Evolutionary conservation across 1,140 invertebrate genomes (phyloP).

Genomic region (Physella acuta): DNA sequence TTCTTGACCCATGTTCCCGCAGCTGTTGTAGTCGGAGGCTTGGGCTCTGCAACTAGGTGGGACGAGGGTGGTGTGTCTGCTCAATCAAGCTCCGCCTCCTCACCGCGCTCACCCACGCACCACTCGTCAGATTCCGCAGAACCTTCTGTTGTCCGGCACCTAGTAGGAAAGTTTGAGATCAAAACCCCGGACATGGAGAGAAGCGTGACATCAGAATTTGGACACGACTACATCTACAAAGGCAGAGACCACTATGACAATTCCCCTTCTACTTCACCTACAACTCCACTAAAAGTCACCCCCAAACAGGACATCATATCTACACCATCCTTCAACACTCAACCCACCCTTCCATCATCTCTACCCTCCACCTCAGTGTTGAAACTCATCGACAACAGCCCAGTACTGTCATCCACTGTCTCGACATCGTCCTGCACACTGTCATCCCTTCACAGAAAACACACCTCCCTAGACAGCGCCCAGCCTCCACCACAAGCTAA

Average conservation of each 20-base stretch:
- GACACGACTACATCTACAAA: not conserved
- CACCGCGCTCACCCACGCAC: not conserved
- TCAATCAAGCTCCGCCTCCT: not conserved
- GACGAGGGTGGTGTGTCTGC: not conserved
- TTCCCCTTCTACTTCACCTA: not conserved
- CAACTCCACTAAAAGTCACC: not conserved
- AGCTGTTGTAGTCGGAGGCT: not conserved
- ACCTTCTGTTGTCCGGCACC: conserved; percentile 35
- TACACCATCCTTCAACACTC: not conserved
- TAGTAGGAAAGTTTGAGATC: conserved; percentile 43
- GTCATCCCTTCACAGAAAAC: conserved; percentile 1
- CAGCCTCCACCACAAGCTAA: not conserved
- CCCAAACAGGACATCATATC: not conserved
- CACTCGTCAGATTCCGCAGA: not conserved
- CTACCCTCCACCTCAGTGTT: not conserved
- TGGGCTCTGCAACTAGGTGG: not conserved
- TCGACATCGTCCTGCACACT: not conserved
- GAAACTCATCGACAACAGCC: not conserved
- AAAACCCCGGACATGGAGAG: conserved; percentile 8
- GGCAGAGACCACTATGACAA: not conserved
- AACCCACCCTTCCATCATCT: not conserved
- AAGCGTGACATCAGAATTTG: not conserved
- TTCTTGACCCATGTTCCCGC: not conserved
- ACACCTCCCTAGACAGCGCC: not conserved
- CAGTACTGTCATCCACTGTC: not conserved